Evolutionary conservation across 2,888 invertebrate genomes (phyloP), one percentile per base, ranked within the genome.

Genomic region (Nemoura dubitans): DNA sequence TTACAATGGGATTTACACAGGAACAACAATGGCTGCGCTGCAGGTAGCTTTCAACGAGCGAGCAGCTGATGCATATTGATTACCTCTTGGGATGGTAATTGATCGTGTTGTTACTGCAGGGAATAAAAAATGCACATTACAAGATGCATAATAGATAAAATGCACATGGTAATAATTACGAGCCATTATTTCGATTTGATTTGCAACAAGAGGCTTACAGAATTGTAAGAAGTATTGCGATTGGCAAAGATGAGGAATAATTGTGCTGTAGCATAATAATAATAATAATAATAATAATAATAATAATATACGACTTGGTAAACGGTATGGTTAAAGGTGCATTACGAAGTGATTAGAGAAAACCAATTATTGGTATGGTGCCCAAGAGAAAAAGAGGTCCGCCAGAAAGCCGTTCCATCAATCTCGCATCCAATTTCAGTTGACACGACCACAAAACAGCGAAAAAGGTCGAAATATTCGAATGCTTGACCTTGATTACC

Each of bases 51-150:
- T 59, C 59, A 59, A 21, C 16, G 2, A 1, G 59, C 59, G 2
- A 1, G 59, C 59, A 59, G 59, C 59, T 59, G 59, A 59, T 59
- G 59, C 59, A 59, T 59, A 59, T 59, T 59, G 59, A 59, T 59
- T 59, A 59, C 59, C 59, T 14, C 59, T 59, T 2, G 59, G 59
- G 16, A 59, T 59, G 59, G 59, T 59, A 59, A 21, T 59, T 59
- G 59, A 59, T 59, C 59, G 59, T 59, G 59, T 36, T 36, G 10
- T 21, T 7, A 59, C 59, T 59, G 59, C 59, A 59, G 16, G 16
- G 59, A 59, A 59, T 59, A 21, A 59, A 3, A 59, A 59, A 59
- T 59, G 59, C 59, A 59, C 21, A 59, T 59, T 59, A 59, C 59
- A 59, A 59, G 59, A 59, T 59, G 21, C 59, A 59, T 59, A 10